A percentile compares a stretch with the other conserved stretches of the same genome.
Conservation (phyloP, 64 coral and sea anemone genomes). For the Stichodactyla mertensii region DNA sequence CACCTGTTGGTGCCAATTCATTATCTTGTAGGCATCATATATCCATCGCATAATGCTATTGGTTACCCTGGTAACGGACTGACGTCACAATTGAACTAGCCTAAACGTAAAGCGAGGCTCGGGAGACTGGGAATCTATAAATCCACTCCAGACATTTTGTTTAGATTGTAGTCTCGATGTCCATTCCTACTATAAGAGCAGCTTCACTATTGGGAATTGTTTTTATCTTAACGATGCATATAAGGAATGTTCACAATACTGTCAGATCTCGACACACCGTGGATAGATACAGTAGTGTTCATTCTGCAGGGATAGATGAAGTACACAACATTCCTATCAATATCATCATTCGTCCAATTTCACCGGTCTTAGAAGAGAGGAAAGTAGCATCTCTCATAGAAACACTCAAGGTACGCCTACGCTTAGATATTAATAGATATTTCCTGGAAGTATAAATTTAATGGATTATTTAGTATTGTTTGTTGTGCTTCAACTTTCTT, state of each 20-base stretch:
- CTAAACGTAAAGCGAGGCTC: neutral
- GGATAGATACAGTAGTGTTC: constrained; percentile 10
- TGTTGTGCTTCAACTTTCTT: no score
- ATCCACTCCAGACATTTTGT: neutral
- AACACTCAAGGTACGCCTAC: neutral
- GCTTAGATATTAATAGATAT: no score
- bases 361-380: constrained; percentile 8
- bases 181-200: neutral
- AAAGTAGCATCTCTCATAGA: constrained; percentile 13
- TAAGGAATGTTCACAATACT: constrained; percentile 10
- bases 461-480: no score
- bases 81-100: neutral
- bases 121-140: neutral
- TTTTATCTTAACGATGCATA: constrained; percentile 13
- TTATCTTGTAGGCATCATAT: neutral
- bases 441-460: no score
- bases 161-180: neutral
- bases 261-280: neutral
- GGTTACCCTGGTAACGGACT: neutral
- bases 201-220: neutral
- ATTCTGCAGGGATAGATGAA: constrained; percentile 18
- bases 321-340: constrained; percentile 4
- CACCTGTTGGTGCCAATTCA: neutral
- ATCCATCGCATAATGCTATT: neutral
- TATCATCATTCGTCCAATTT: neutral